Base-by-base conservation (phyloP, 2,797 vertebrate genomes). In the Anisognathus igniventris region DNA sequence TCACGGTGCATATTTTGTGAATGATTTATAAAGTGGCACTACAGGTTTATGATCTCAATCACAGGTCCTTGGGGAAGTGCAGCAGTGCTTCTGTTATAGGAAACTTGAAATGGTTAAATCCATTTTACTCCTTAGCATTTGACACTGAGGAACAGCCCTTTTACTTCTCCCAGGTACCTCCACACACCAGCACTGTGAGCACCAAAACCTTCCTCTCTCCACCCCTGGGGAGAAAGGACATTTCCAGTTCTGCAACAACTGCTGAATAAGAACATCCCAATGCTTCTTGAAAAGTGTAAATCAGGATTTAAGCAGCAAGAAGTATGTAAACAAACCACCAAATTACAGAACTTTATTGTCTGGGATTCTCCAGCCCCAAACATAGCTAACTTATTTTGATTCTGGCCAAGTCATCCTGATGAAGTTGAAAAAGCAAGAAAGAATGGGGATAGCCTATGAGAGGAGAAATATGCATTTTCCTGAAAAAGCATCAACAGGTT, bases 1-100 rank as follows among this genome's bases (percentile, higher is more conserved):
- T 92, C 82, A 94, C 2, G 1, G 35, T 47, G 54, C 68, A 40
- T 72, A 84, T 94, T 96, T 91, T 91, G 57, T 91, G 90, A 97
- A 95, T 89, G 86, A 97, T 93, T 95, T 95, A 96, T 95, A 76
- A 96, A 89, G 79, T 44, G 35, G 31, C 68, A 67, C 60, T 87
- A 84, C 28, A 84, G 82, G 95, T 89, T 94, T 90, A 96, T 86
- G 66, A 86, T 51, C 57, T 78, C 44, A 74, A 76, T 86, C 65
- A 57, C 35, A 66, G 50, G 35, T 77, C 87, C 61, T 54, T 60
- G 62, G 37, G 74, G 53, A 91, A 92, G 37, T 35, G 51, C 45
- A 77, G 65, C 33, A 74, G 56, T 62, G 48, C 39, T 89, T 79
- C 54, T 67, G 7, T 39, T 47, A 79, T 1, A 57, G n/a, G 22